These are phyloP conservation scores for Tonatia bakeri DNA, from an alignment of 2,113 vertebrate species.

Conservation along the genomic window DNA sequence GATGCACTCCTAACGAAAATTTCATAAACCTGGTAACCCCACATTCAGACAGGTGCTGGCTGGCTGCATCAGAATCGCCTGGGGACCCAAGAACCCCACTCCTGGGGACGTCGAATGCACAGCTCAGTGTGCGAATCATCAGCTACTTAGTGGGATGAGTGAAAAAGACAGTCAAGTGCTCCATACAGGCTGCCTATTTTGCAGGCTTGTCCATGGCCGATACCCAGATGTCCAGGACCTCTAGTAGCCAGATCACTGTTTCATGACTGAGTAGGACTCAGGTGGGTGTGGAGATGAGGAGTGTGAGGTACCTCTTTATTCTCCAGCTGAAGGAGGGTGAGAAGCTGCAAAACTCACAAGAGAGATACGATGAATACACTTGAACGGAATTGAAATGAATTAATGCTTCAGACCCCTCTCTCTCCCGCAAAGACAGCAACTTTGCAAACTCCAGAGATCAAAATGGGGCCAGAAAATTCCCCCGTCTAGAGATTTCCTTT, in stretches of 20 bases:
- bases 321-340: neutral
- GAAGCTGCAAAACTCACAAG: slow-evolving; percentile 5
- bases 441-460: slow-evolving; percentile 42
- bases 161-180: neutral
- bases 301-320: neutral
- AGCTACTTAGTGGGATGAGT: neutral
- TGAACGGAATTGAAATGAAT: neutral
- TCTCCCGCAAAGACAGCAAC: slow-evolving; percentile 32
- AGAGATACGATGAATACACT: neutral
- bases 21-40: neutral
- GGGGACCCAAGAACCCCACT: neutral
- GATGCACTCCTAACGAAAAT: neutral
- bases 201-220: neutral
- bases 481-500: slow-evolving; percentile 36
- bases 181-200: neutral
- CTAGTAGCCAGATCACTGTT: neutral
- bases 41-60: neutral
- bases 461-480: slow-evolving; percentile 51
- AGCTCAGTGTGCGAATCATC: neutral
- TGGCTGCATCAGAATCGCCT: neutral
- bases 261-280: neutral
- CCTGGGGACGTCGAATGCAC: neutral
- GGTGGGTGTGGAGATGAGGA: neutral
- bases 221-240: neutral
- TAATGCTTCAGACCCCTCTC: neutral